Percentiles rank a stretch among this genome's conserved stretches.
Evolutionary conservation across 2,113 vertebrate species (phyloP).

Genomic region (Leucoraja erinaceus): DNA sequence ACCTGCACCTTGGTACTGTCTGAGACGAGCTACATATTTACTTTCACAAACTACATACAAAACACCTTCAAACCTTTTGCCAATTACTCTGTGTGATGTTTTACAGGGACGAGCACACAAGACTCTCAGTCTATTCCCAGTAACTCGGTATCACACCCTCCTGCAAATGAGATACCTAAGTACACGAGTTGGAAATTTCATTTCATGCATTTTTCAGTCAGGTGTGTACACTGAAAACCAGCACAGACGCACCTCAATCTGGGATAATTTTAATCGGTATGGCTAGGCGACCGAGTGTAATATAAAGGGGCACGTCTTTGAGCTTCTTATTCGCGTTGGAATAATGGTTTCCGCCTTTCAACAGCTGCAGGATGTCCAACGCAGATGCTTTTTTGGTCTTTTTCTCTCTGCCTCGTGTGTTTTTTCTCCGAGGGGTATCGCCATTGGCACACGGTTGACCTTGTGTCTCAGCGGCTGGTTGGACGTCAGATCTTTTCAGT

Average conservation of each 20-base stretch:
- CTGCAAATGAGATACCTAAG: not conserved
- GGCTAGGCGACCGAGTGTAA: conserved; percentile 60
- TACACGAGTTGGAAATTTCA: not conserved
- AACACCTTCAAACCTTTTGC: conserved; percentile 18
- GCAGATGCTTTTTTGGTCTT: conserved; percentile 41
- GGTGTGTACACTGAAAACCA: not conserved
- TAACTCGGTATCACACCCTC: not conserved
- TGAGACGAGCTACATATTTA: conserved; percentile 12
- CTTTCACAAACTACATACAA: not conserved
- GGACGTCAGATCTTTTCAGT: not conserved
- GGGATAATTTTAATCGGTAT: conserved; percentile 63
- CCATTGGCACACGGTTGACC: not conserved
- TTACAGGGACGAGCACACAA: not conserved
- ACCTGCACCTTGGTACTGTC: not conserved
- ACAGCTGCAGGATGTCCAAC: conserved; percentile 51
- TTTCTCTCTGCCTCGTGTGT: conserved; percentile 41
- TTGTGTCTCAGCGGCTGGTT: not conserved
- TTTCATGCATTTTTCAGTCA: not conserved
- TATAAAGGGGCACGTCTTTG: conserved; percentile 51
- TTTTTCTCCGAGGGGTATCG: not conserved
- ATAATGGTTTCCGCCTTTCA: conserved; percentile 44
- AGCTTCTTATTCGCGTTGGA: conserved; percentile 35
- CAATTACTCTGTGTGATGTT: not conserved
- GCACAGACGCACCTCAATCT: conserved; percentile 42
- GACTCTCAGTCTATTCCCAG: not conserved